Evolutionary conservation across 2,888 invertebrate species (phyloP), one percentile per base, ranked within the genome.

Genomic region (Drosophila mettleri): DNA sequence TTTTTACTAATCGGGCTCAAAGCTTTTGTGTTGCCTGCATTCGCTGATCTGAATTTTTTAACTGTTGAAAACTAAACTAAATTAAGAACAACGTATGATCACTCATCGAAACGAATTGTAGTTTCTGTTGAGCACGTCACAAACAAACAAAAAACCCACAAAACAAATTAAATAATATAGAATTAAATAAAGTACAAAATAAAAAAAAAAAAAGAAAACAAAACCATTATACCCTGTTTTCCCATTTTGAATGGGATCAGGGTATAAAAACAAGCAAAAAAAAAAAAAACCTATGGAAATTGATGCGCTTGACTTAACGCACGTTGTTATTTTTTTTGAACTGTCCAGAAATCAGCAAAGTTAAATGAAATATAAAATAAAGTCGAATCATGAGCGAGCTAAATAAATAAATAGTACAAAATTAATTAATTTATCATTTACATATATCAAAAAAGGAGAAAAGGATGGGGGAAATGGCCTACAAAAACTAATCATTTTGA

Each of bases 91-190:
- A 31, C 31, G 27, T 53, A 70, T 54, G 58, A 75, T 62, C 73
- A 73, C 71, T 75, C 76, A 75, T 75, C 46, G 31, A 14, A 54
- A 33, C 39, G 51, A 41, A 31, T 51, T 69, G 54, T 69, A 74
- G 51, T 54, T 58, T 24, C 14, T 36, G 34, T 5, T 41, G 14
- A 34, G n/a, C n/a, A n/a, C n/a, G n/a, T n/a, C n/a, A 31, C 5
- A 46, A 24, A 36, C 3, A 52, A 41, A 39, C 9, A 43, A 46
- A 38, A 61, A 46, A 33, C 29, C 5, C 34, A 38, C 39, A 67
- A 67, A 24, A 69, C 33, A 10, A 39, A 29, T 39, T 18, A 34
- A 6, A 24, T 3, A 46, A 20, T 31, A 31, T 5, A 29, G 51
- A 58, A 46, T 38, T 41, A 29, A 33, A 31, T 34, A 34, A 1